A percentile compares a stretch with the other conserved stretches of the same genome.
phyloP scores from a whole-genome alignment of 1,140 invertebrate species.

The Orussus abietinus region DNA sequence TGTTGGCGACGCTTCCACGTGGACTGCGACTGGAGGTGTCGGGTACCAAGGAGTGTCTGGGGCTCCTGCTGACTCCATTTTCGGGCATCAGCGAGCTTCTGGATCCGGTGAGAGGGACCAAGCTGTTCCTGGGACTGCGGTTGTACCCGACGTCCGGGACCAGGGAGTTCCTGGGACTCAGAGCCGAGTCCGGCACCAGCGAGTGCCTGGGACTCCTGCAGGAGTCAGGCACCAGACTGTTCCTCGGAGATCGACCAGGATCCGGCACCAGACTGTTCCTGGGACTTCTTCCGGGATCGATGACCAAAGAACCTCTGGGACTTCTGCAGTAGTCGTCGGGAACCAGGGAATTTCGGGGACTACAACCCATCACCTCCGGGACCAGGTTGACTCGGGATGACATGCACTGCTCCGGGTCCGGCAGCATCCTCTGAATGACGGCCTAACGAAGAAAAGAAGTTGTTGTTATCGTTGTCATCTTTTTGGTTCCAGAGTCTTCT shows the following conservation, averaged over 20 bases:
- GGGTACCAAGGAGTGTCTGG: conserved; percentile 60
- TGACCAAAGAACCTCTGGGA: conserved; percentile 52
- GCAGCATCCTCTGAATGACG: conserved; percentile 34
- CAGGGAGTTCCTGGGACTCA: conserved; percentile 45
- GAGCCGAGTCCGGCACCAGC: conserved; percentile 39
- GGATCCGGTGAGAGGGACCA: conserved; percentile 49
- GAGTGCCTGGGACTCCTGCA: conserved; percentile 44
- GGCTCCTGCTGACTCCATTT: conserved; percentile 49
- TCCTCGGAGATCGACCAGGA: conserved; percentile 31
- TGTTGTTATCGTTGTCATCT: neutral
- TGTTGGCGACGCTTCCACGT: conserved; percentile 47
- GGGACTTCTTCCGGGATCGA: conserved; percentile 56
- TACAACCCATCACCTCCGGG: conserved; percentile 59
- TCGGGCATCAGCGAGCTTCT: conserved; percentile 34
- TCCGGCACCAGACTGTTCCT: conserved; percentile 62
- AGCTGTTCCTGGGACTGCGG: conserved; percentile 63
- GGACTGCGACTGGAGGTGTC: conserved; percentile 52
- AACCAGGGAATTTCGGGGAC: conserved; percentile 59
- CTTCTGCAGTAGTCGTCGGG: conserved; percentile 52
- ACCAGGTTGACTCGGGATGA: conserved; percentile 42
- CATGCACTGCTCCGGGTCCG: conserved; percentile 40
- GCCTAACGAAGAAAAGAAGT: conserved; percentile 25
- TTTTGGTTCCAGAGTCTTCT: neutral
- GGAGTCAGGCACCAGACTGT: conserved; percentile 44
- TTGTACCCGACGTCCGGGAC: conserved; percentile 39